Conservation (phyloP, 2,888 invertebrate species). For the Junonia oenone region DNA sequence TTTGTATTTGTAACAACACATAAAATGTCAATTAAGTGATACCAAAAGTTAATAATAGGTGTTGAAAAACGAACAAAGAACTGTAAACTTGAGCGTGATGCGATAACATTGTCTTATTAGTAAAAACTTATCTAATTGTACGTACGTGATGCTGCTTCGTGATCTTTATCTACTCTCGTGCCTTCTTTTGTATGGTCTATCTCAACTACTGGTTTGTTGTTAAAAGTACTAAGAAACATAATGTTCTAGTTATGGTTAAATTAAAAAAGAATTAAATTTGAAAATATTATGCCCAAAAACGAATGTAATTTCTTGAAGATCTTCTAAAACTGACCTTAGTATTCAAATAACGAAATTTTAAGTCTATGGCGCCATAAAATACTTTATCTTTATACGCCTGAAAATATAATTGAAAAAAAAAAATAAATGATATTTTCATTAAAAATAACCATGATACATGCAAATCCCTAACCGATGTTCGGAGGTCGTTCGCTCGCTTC, state of each 20-base stretch:
- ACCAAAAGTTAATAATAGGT: background rate
- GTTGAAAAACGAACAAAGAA: background rate
- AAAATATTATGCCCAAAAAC: too few species aligned
- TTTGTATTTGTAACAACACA: too few species aligned
- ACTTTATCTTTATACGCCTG: too few species aligned
- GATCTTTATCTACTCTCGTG: background rate
- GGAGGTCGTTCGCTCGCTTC: constrained; percentile 20
- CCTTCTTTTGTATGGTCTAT: background rate
- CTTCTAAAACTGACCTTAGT: too few species aligned
- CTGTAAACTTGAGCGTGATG: background rate
- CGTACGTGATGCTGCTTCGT: background rate
- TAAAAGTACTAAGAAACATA: background rate
- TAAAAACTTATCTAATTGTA: background rate
- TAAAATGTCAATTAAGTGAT: background rate
- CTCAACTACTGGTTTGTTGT: background rate
- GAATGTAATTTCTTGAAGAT: too few species aligned
- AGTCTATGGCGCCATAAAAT: too few species aligned
- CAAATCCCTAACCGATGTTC: constrained; percentile 2
- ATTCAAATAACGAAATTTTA: too few species aligned
- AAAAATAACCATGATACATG: background rate
- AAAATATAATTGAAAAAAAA: too few species aligned
- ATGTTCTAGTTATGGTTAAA: background rate
- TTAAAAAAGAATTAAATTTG: background rate
- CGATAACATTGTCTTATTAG: background rate
- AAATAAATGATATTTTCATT: too few species aligned